phyloP scores from a whole-genome alignment of 2,797 vertebrate genomes.

The Takifugu ocellatus region DNA sequence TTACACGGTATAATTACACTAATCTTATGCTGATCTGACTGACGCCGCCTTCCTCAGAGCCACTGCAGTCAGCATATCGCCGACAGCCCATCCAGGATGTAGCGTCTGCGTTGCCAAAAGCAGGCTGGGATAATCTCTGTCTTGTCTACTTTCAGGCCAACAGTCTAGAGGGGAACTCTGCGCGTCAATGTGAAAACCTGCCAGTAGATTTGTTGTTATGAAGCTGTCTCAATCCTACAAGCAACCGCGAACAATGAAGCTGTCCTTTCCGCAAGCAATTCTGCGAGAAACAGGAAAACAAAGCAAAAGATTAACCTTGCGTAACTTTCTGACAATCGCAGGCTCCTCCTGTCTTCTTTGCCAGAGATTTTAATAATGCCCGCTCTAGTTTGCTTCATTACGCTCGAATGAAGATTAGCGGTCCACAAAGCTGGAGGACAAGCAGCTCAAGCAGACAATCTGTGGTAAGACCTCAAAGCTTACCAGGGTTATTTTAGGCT shows the following conservation, averaged over 20 bases:
- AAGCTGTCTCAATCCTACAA: background rate
- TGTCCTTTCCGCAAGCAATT: background rate
- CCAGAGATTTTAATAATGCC: constrained; percentile 46
- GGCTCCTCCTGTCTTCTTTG: constrained; percentile 31
- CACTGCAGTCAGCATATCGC: too few species aligned
- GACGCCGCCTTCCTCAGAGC: too few species aligned
- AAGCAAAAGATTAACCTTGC: constrained; percentile 52
- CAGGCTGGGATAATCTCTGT: background rate
- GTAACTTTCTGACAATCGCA: constrained; percentile 36
- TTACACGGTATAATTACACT: too few species aligned
- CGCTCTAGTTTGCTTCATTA: constrained; percentile 58
- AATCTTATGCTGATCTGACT: too few species aligned
- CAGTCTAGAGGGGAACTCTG: too few species aligned
- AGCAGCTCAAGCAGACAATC: constrained; percentile 58
- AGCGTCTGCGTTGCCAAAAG: too few species aligned
- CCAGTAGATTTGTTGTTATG: background rate
- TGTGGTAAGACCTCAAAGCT: constrained; percentile 56
- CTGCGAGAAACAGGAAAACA: constrained; percentile 4
- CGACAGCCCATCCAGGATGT: too few species aligned
- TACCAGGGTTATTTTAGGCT: constrained; percentile 56
- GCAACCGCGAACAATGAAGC: background rate
- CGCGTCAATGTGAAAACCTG: too few species aligned
- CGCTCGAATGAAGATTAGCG: constrained; percentile 55
- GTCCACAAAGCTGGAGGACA: constrained; percentile 34
- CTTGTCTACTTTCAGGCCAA: background rate